Evolutionary conservation across 2,888 invertebrate genomes (phyloP).

Genomic region (Tipula helvola): DNA sequence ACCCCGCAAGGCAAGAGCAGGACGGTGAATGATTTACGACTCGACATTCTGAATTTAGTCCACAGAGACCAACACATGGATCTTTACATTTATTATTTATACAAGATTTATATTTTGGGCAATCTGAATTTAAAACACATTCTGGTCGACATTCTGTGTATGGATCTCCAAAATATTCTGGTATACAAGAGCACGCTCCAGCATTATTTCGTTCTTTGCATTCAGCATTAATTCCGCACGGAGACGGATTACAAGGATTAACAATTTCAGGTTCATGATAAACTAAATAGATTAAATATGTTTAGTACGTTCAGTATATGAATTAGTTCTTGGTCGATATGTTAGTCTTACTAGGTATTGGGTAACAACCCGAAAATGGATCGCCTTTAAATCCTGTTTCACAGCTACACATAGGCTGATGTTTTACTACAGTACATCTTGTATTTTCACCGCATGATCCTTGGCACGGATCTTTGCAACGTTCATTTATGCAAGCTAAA

Average conservation of each 20-base stretch:
- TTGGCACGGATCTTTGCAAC: constrained; percentile 70
- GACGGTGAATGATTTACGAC: constrained; percentile 73
- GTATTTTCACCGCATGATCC: constrained; percentile 73
- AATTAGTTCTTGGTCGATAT: neutral
- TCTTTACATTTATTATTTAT: constrained; percentile 73
- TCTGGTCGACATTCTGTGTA: constrained; percentile 76
- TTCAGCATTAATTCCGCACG: constrained; percentile 73
- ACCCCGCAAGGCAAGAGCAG: constrained; percentile 65
- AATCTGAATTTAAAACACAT: constrained; percentile 74
- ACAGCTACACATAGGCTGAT: constrained; percentile 74
- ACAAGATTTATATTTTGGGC: constrained; percentile 62
- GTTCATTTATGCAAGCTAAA: constrained; percentile 69
- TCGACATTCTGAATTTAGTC: constrained; percentile 63
- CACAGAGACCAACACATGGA: constrained; percentile 74
- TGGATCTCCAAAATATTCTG: constrained; percentile 78
- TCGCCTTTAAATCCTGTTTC: constrained; percentile 68
- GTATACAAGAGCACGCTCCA: constrained; percentile 69
- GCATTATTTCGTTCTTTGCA: constrained; percentile 74
- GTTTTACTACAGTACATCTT: constrained; percentile 67
- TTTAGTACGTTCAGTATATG: neutral
- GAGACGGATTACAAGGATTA: constrained; percentile 73
- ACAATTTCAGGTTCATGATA: constrained; percentile 48
- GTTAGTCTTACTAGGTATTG: constrained; percentile 39
- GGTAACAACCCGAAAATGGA: constrained; percentile 65
- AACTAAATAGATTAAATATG: constrained; percentile 20